Percentiles rank a stretch among this genome's conserved stretches.
Conservation (phyloP, 2,113 vertebrate genomes). For the Actenoides hombroni region DNA sequence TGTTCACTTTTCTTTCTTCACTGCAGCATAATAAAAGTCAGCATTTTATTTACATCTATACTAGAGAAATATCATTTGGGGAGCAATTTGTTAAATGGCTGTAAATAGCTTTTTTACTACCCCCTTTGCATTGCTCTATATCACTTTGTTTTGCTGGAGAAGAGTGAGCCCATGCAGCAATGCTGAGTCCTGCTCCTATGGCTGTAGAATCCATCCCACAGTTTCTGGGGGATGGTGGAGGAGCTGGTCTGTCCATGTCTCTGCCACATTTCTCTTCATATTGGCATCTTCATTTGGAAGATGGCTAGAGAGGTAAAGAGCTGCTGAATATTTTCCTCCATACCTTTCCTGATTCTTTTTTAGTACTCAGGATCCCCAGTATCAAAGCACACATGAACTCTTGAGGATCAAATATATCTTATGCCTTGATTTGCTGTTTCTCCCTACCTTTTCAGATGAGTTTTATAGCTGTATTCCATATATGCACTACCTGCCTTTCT, state of each 20-base stretch:
- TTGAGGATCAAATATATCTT: not conserved
- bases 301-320: not conserved
- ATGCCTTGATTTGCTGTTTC: not conserved
- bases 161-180: not conserved
- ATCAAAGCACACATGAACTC: not conserved
- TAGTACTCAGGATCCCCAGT: not conserved
- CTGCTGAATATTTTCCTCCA: not conserved
- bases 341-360: not conserved
- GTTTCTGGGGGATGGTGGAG: not conserved
- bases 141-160: conserved; percentile 6
- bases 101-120: conserved; percentile 39
- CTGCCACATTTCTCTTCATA: not conserved
- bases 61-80: conserved; percentile 27
- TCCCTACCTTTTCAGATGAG: not conserved
- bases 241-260: rapidly evolving
- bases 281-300: not conserved
- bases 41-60: conserved; percentile 56
- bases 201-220: not conserved
- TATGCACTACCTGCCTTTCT: not conserved
- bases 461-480: not conserved
- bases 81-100: conserved; percentile 52
- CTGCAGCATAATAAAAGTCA: conserved; percentile 38
- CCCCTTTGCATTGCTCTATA: not conserved
- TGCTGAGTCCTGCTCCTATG: not conserved
- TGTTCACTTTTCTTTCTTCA: conserved; percentile 17